phyloP scores from a whole-genome alignment of 1,140 invertebrate species.

The Papilio glaucus region DNA sequence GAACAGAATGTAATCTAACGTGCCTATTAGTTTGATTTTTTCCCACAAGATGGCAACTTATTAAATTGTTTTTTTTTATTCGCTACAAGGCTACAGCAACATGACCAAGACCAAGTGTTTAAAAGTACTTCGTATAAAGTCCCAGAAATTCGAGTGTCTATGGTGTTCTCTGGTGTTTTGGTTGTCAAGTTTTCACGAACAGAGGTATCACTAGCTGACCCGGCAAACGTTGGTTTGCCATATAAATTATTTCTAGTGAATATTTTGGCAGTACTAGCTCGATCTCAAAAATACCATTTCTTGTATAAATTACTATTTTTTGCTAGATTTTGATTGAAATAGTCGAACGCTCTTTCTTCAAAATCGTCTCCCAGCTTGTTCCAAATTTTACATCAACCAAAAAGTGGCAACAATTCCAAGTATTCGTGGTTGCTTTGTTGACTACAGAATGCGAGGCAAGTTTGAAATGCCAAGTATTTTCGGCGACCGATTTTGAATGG shows the following conservation, averaged over 20 bases:
- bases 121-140: too few species aligned
- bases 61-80: background rate
- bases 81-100: background rate
- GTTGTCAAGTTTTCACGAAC: too few species aligned
- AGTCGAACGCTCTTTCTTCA: background rate
- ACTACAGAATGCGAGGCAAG: slow-evolving; percentile 36
- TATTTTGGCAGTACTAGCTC: too few species aligned
- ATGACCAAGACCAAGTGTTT: background rate
- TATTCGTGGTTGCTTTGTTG: slow-evolving; percentile 33
- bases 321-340: background rate
- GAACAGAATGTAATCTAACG: background rate
- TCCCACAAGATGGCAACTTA: slow-evolving; percentile 2
- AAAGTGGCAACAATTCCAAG: slow-evolving; percentile 25
- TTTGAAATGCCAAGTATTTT: slow-evolving; percentile 32
- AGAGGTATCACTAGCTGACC: too few species aligned
- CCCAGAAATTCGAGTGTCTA: too few species aligned
- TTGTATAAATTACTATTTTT: too few species aligned
- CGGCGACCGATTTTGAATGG: background rate
- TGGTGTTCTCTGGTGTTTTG: too few species aligned
- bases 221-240: too few species aligned
- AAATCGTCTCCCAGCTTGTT: background rate
- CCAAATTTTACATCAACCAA: slow-evolving; percentile 29
- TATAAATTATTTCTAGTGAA: too few species aligned
- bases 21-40: background rate
- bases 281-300: too few species aligned